phyloP scores from a whole-genome alignment of 2,113 vertebrate species.

The Aepyceros melampus region DNA sequence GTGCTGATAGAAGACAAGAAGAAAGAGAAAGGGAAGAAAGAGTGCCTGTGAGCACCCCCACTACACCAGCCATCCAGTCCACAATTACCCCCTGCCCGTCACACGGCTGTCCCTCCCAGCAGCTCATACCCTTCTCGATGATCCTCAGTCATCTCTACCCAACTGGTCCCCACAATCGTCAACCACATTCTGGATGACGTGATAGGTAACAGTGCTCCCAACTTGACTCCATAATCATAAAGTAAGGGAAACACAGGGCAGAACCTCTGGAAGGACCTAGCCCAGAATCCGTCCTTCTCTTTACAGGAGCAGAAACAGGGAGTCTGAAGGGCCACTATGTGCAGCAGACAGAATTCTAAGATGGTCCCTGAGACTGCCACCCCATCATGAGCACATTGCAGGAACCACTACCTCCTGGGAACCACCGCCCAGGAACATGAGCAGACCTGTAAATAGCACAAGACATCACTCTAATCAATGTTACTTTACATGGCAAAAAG shows the following conservation, averaged over 20 bases:
- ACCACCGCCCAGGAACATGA: neutral
- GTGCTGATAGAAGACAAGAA: neutral
- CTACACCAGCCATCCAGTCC: neutral
- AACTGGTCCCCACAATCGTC: neutral
- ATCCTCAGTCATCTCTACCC: neutral
- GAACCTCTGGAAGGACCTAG: neutral
- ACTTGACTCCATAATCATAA: neutral
- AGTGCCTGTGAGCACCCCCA: neutral
- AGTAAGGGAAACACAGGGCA: neutral
- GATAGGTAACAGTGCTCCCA: neutral
- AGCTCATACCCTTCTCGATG: neutral
- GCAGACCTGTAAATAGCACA: neutral
- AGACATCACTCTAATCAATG: no score
- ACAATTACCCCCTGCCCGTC: neutral
- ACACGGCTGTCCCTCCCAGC: neutral
- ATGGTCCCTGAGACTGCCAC: neutral
- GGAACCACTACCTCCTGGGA: neutral
- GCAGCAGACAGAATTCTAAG: neutral
- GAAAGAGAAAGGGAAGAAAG: neutral
- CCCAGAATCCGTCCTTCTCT: neutral
- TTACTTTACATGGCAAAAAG: neutral
- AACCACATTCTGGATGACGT: neutral
- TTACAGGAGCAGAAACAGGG: neutral
- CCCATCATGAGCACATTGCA: rapidly evolving
- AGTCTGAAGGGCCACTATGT: neutral